Evolutionary conservation across 2,113 vertebrate species (phyloP), one percentile per base, ranked within the genome.

Genomic region (Mirza zaza): DNA sequence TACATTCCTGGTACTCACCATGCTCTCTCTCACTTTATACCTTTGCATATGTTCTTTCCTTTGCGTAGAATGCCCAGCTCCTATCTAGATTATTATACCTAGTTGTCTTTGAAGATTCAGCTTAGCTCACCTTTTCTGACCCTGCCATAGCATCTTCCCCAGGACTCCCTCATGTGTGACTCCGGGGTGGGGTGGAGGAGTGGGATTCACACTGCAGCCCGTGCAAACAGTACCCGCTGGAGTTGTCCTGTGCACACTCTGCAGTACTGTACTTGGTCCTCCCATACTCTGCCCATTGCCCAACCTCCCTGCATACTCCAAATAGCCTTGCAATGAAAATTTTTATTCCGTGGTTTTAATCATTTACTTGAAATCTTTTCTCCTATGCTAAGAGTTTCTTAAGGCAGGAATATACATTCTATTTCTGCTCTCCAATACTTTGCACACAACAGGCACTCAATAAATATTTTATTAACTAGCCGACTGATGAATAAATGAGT

Each of bases 111-210:
- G 48, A 92, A 76, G 57, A 15, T 57, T 77, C 39, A 84, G 42
- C 27, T 42, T 61, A 67, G 34, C 42, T 76, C 9, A 45, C 32
- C 42, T 68, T 52, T 70, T 32, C 23, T 87, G 27, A 88, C 65
- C 5, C 52, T 36, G 59, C 36, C 48, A 13, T 84, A n/a, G 32
- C 21, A 8, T 14, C 18, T 14, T 77, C 10, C 29, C 63, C 50
- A 68, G 14, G 45, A 3, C 8, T 52, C 14, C 29, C 29, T 50
- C 17, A 3, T 55, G 36, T 36, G 57, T 59, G 34, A 87, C 63
- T 84, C 42, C 1, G 0, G 48, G 57, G 18, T 17, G 0, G 0
- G 3, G 0, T 14, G 45, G 48, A 18, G 36, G 8, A 68, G 0
- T 18, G 11, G 21, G 5, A 34, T 48, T 45, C n/a, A 27, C 2